phyloP scores from a whole-genome alignment of 1,140 invertebrate species.

The Trypoxylus dichotomus region DNA sequence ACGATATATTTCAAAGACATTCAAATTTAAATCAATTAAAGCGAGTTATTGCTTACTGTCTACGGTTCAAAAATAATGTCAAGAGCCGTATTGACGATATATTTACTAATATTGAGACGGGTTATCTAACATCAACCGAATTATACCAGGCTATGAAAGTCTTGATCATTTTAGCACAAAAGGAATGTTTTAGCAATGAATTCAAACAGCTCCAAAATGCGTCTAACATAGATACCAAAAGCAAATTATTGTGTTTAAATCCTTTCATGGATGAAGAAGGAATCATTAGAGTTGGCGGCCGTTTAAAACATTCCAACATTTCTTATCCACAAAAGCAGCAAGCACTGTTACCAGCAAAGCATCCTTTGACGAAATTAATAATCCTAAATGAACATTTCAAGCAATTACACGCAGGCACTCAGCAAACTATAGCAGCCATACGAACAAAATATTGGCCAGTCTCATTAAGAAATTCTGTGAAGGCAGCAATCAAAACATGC shows the following conservation, averaged over 20 bases:
- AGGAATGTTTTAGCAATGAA: neutral
- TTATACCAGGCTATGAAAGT: neutral
- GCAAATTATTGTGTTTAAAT: neutral
- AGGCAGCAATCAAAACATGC: neutral
- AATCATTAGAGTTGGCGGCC: neutral
- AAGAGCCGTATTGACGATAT: neutral
- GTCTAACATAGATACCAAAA: neutral
- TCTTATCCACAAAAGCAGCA: neutral
- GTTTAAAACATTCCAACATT: neutral
- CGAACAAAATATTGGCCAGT: neutral
- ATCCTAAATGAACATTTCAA: neutral
- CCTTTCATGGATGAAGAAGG: neutral
- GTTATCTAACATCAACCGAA: neutral
- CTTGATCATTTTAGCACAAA: neutral
- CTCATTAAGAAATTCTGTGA: neutral
- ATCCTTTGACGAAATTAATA: neutral
- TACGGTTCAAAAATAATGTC: neutral
- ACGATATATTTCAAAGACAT: neutral
- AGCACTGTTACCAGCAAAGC: neutral
- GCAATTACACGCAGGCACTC: neutral
- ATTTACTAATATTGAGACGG: neutral
- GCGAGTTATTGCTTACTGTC: neutral
- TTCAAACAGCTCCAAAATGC: neutral
- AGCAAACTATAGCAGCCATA: neutral
- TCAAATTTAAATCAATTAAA: neutral